These are phyloP conservation scores for Pluvianellus socialis DNA, from an alignment of 2,113 vertebrate genomes.

Conservation along the genomic window DNA sequence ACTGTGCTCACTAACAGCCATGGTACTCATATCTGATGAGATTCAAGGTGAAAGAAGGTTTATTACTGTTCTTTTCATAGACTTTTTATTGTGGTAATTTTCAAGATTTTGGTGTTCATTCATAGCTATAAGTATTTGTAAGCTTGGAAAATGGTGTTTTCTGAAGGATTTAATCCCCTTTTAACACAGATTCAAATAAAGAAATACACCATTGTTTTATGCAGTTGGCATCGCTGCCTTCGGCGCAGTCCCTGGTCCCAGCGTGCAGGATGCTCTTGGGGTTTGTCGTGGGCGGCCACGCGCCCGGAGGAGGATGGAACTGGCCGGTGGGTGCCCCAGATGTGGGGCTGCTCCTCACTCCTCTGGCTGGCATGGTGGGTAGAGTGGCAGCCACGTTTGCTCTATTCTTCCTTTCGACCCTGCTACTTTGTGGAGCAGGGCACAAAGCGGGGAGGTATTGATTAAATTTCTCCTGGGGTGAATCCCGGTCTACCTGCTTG, in stretches of 20 bases:
- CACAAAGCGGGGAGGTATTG: not conserved
- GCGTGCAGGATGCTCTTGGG: not conserved
- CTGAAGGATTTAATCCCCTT: not conserved
- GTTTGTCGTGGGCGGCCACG: rapidly evolving
- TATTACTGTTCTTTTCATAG: not conserved
- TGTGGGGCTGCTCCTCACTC: not conserved
- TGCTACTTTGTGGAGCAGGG: not conserved
- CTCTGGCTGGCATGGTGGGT: not conserved
- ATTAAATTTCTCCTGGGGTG: not conserved
- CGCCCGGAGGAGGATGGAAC: not conserved
- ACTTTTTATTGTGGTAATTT: not conserved
- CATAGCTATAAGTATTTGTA: not conserved
- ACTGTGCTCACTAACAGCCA: not conserved
- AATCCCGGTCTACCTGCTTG: not conserved
- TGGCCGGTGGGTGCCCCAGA: rapidly evolving
- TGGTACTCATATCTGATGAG: not conserved
- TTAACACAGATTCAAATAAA: not conserved
- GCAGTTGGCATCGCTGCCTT: not conserved
- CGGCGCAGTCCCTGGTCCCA: not conserved
- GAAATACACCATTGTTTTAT: not conserved
- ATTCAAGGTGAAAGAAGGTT: not conserved
- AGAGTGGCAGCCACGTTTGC: not conserved
- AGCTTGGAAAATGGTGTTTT: not conserved
- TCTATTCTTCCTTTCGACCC: not conserved
- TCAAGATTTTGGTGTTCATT: not conserved